Conservation (phyloP, 2,113 vertebrate genomes). For the Cardinalis cardinalis region DNA sequence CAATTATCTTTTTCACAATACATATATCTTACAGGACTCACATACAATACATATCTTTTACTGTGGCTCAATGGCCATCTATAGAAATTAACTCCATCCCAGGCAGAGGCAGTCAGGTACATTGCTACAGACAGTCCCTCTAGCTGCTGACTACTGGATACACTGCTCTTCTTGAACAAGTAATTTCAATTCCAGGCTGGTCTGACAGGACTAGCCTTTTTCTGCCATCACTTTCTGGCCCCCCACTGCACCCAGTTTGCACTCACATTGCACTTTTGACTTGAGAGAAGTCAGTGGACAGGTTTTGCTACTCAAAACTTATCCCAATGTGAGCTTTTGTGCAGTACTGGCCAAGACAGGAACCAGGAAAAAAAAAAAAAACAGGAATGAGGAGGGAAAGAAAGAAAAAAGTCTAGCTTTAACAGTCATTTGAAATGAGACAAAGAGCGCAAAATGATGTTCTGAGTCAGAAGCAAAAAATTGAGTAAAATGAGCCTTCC, state of each 20-base stretch:
- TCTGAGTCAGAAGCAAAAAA: background rate
- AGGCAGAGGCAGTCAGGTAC: background rate
- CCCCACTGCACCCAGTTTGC: background rate
- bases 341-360: background rate
- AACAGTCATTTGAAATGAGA: background rate
- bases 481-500: background rate
- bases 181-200: background rate
- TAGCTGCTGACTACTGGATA: background rate
- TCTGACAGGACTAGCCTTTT: background rate
- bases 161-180: background rate
- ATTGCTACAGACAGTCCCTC: background rate
- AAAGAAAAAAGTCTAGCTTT: background rate
- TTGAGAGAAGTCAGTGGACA: background rate
- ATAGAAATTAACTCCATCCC: background rate
- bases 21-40: no score
- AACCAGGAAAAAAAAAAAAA: background rate
- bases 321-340: background rate
- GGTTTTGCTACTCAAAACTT: background rate
- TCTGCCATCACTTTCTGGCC: accelerated
- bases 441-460: accelerated
- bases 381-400: background rate
- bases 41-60: no score
- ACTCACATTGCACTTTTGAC: background rate
- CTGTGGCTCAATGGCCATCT: no score
- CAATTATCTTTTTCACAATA: no score